Percentiles rank a stretch among this genome's conserved stretches.
Evolutionary conservation across 37 sponge, comb jelly and placozoan species (phyloP).

Genomic region (Eunapius fragilis): DNA sequence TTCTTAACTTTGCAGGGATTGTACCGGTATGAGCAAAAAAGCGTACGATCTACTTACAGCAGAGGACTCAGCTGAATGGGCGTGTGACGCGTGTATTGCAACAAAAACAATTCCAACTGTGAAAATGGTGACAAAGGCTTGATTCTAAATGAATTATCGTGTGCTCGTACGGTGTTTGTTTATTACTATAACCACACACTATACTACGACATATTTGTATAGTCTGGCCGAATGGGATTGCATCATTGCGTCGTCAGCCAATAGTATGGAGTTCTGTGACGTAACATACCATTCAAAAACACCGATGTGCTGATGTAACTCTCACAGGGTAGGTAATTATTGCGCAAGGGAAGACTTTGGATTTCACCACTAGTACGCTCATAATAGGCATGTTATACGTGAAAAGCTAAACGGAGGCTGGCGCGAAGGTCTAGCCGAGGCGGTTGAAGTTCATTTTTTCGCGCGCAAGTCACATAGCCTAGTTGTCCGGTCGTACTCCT

Average conservation of each 20-base stretch:
- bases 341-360: not conserved
- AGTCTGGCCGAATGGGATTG: not conserved
- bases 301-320: slow-evolving; percentile 9
- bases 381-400: not conserved
- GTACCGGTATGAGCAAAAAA: slow-evolving; percentile 76
- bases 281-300: not conserved
- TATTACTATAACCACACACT: no score
- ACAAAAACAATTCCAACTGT: slow-evolving; percentile 55
- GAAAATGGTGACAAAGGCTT: slow-evolving; percentile 61
- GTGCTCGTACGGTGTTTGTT: no score
- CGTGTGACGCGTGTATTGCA: slow-evolving; percentile 81
- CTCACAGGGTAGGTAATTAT: not conserved
- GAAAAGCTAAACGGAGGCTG: not conserved
- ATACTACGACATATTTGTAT: not conserved
- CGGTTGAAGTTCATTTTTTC: not conserved
- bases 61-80: slow-evolving; percentile 89
- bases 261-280: not conserved
- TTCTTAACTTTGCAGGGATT: slow-evolving; percentile 29
- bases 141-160: no score
- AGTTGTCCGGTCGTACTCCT: not conserved
- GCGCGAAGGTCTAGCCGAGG: not conserved
- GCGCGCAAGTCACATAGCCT: not conserved
- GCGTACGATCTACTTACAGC: slow-evolving; percentile 85
- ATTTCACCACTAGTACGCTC: not conserved
- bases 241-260: not conserved